These are phyloP conservation scores for Pachyseris speciosa DNA, from an alignment of 64 coral and sea anemone genomes.

Conservation along the genomic window DNA sequence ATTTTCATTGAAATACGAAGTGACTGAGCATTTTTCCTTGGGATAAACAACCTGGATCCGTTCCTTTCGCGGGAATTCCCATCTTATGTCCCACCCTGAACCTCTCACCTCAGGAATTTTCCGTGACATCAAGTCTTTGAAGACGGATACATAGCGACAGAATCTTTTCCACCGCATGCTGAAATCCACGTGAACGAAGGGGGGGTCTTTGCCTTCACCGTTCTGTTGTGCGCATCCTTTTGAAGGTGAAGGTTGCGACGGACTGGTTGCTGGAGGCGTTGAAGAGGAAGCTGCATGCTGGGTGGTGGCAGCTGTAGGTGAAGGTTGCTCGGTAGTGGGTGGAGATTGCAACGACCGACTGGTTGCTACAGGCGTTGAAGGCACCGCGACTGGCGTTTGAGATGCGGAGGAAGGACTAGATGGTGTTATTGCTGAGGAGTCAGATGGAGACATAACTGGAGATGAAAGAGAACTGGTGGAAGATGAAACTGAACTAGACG, in stretches of 20 bases:
- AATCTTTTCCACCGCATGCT: slow-evolving; percentile 28
- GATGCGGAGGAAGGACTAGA: background rate
- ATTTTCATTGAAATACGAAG: background rate
- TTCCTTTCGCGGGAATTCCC: background rate
- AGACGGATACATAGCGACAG: background rate
- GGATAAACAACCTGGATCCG: background rate
- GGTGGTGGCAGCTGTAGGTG: too few species aligned
- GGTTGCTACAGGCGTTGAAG: background rate
- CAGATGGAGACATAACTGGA: background rate
- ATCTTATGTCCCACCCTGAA: background rate
- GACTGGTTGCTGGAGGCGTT: too few species aligned
- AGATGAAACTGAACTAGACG: too few species aligned
- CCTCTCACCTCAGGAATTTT: too few species aligned
- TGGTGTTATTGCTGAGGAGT: background rate
- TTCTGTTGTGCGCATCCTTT: too few species aligned
- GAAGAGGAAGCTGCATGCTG: too few species aligned
- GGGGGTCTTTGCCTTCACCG: background rate
- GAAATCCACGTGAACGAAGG: background rate
- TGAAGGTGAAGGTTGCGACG: too few species aligned
- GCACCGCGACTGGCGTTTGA: background rate
- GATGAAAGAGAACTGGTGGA: too few species aligned
- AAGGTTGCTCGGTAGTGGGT: too few species aligned
- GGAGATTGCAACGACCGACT: too few species aligned
- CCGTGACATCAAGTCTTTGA: background rate
- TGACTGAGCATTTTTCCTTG: background rate